Base-by-base conservation (phyloP, 2,888 invertebrate species). In the Micoletzkya japonica region DNA sequence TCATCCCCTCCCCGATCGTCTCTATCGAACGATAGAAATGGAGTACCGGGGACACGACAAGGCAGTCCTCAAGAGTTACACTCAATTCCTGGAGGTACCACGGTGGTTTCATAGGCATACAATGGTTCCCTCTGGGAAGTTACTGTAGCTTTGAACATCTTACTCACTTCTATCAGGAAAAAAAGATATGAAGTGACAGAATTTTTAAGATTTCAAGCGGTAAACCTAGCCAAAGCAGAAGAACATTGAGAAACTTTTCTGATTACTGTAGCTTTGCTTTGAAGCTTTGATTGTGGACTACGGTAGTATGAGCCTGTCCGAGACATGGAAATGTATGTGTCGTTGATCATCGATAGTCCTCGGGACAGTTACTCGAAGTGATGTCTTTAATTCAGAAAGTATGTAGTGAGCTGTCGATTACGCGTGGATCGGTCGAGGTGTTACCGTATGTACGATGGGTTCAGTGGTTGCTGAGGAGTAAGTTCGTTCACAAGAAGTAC, bases 401-500 rank as follows among this genome's bases (percentile, higher is more conserved):
- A 26, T 66, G 64, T 44, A 66, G 14, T 36, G 37, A 36, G 24
- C 64, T 66, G 28, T 52, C 52, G 36, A 4, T 66, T 30, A 54
- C 54, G 24, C 63, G 50, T 2, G 63, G 63, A n/a, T 30, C 44
- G 39, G 50, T 50, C 34, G 28, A 49, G 50, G 63, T 63, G 37
- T 71, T 81, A 1, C 82, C 82, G n/a, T 82, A 81, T 70, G 78
- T 81, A 34, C 73, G 78, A 54, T 82, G 82, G 82, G 74, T 81
- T 34, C 79, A 90, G 84, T 93, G 93, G 0, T 88, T 96, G 14
- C 88, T 96, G 4, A 92, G 92, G 86, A 92, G 93, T 57, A 92
- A 92, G 44, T 93, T 93, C 86, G 91, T 94, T 78, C 91, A 92
- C 86, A 94, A 94, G 86, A 96, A 96, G 83, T 94, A 95, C 87